These are phyloP conservation scores for Pelodytes ibericus DNA, from an alignment of 2,797 vertebrate genomes.

Conservation along the genomic window DNA sequence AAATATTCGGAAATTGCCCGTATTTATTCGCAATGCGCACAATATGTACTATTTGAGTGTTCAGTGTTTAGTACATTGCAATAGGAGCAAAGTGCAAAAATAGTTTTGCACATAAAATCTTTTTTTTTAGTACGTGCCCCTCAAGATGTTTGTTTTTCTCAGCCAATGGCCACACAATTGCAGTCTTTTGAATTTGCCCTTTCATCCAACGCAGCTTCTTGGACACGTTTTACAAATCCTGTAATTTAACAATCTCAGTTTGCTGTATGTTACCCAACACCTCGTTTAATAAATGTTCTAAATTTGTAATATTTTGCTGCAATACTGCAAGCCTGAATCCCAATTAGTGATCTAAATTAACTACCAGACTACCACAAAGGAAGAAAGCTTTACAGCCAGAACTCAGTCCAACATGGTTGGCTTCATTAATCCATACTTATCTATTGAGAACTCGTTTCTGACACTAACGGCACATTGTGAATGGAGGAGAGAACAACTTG, in stretches of 20 bases:
- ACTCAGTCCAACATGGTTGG: not conserved
- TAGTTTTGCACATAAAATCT: too few species aligned
- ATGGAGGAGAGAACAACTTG: not conserved
- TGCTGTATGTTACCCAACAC: not conserved
- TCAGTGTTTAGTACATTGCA: too few species aligned
- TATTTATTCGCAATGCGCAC: too few species aligned
- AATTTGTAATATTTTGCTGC: not conserved
- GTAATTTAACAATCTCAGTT: not conserved
- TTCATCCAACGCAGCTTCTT: too few species aligned
- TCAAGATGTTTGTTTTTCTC: too few species aligned
- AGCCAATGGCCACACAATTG: too few species aligned
- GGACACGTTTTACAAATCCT: too few species aligned
- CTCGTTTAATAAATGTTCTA: not conserved
- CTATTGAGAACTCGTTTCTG: not conserved
- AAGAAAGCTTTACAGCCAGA: not conserved
- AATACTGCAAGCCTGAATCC: not conserved
- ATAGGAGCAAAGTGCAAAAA: too few species aligned
- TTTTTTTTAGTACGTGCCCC: too few species aligned
- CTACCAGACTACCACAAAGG: not conserved
- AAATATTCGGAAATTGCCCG: too few species aligned
- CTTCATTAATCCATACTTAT: not conserved
- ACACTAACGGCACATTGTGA: not conserved
- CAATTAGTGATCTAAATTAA: not conserved
- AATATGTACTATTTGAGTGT: too few species aligned
- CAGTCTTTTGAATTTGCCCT: not conserved